Percentiles rank a stretch among this genome's conserved stretches.
These are phyloP conservation scores for Edolisoma coerulescens DNA, from an alignment of 2,113 vertebrate species.

Conservation along the genomic window DNA sequence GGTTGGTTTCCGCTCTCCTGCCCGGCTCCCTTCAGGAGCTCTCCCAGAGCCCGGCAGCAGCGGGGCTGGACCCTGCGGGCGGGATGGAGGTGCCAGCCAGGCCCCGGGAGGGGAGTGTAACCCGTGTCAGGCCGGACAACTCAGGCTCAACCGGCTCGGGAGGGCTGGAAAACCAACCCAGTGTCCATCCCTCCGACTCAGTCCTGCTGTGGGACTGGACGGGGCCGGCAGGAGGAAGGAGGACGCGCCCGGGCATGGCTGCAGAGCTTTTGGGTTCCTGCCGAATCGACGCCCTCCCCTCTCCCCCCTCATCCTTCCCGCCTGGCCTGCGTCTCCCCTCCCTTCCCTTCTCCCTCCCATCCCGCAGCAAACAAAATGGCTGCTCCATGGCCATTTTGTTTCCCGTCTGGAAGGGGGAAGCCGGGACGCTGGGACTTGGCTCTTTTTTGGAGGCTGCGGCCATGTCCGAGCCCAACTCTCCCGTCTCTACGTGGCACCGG, in stretches of 20 bases:
- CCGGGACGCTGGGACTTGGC: constrained; percentile 48
- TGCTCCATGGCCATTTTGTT: constrained; percentile 66
- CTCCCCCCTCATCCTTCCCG: not conserved
- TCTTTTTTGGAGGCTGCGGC: constrained; percentile 47
- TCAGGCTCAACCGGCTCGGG: not conserved
- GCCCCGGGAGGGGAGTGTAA: not conserved
- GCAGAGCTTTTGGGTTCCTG: constrained; percentile 31
- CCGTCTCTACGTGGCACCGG: constrained; percentile 56
- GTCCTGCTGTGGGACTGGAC: not conserved
- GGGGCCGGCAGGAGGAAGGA: constrained; percentile 3
- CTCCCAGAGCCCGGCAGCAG: not conserved
- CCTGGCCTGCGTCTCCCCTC: constrained; percentile 22
- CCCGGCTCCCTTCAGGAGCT: not conserved
- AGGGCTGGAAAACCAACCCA: not conserved
- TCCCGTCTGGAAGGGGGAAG: constrained; percentile 47
- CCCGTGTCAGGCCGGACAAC: not conserved
- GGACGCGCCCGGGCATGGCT: not conserved
- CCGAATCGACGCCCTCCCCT: constrained; percentile 8
- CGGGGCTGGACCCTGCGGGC: not conserved
- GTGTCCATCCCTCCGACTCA: not conserved
- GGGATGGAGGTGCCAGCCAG: not conserved
- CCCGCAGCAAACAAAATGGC: constrained; percentile 65
- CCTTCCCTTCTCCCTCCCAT: constrained; percentile 55
- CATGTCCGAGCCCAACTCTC: constrained; percentile 46
- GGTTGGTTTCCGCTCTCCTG: constrained; percentile 48